Evolutionary conservation across 1,140 invertebrate species (phyloP).

Genomic region (Drosophila malerkotliana): DNA sequence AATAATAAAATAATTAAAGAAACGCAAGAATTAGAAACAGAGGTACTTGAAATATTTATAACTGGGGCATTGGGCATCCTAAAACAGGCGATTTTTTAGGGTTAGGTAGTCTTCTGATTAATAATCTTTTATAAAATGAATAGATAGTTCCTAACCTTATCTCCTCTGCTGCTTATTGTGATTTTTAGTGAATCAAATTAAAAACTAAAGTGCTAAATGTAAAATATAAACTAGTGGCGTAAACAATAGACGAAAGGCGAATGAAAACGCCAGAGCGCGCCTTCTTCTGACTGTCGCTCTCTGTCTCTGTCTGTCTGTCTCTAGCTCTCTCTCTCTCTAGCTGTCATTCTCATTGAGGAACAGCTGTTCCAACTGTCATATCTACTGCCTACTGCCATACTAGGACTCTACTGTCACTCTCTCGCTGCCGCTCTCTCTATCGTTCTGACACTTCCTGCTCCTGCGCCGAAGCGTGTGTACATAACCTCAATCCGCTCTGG

Average conservation of each 20-base stretch:
- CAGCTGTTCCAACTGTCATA: constrained; percentile 30
- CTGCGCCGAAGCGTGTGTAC: constrained; percentile 73
- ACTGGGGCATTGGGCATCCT: no score
- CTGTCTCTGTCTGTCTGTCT: constrained; percentile 19
- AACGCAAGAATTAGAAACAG: no score
- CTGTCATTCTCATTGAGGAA: constrained; percentile 25
- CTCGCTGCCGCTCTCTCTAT: constrained; percentile 1
- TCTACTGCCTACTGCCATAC: not conserved
- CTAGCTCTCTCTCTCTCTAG: constrained; percentile 16
- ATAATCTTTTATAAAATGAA: not conserved
- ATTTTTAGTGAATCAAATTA: constrained; percentile 30
- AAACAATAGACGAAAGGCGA: constrained; percentile 31
- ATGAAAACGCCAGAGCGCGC: constrained; percentile 41
- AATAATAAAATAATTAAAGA: no score
- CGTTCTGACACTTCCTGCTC: not conserved
- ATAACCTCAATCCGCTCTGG: constrained; percentile 68
- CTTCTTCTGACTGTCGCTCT: constrained; percentile 36
- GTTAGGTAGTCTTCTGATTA: not conserved
- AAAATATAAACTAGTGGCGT: constrained; percentile 18
- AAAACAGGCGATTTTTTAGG: not conserved
- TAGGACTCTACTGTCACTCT: constrained; percentile 22
- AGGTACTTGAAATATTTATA: no score
- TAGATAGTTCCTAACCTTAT: not conserved
- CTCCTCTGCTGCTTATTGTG: not conserved
- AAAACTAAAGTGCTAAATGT: constrained; percentile 4